Evolutionary conservation across 64 coral and sea anemone genomes (phyloP).

Genomic region (Stichodactyla mertensii): DNA sequence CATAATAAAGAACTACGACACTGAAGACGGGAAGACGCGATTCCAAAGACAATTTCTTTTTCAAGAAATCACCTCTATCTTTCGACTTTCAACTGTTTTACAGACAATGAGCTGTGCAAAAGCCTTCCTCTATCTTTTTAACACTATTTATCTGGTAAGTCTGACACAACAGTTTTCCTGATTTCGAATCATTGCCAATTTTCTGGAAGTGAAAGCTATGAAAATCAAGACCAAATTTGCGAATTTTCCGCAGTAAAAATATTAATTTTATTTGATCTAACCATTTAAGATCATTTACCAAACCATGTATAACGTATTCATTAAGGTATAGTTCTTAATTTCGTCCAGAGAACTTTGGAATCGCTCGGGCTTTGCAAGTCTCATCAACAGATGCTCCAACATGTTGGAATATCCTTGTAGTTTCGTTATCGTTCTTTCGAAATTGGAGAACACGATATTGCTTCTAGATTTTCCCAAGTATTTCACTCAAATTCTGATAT

Average conservation of each 20-base stretch:
- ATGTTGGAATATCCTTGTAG: background rate
- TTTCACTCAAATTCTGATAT: background rate
- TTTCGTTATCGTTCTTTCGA: background rate
- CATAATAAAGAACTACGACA: background rate
- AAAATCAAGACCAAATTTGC: background rate
- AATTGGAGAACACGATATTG: background rate
- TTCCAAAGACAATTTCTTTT: background rate
- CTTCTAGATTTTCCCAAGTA: background rate
- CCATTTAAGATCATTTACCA: background rate
- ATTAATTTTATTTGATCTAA: background rate
- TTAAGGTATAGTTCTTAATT: background rate
- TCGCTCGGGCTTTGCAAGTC: background rate
- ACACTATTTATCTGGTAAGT: conserved; percentile 85
- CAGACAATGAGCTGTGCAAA: conserved; percentile 65
- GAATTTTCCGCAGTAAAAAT: background rate
- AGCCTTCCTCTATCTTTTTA: conserved; percentile 72
- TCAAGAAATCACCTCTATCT: no score
- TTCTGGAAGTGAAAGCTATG: background rate
- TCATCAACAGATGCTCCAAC: background rate
- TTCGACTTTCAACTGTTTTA: background rate
- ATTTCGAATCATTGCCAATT: background rate
- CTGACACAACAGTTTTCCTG: background rate
- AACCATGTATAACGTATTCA: background rate
- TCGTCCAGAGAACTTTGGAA: background rate
- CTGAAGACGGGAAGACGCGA: background rate